These are phyloP conservation scores for Homalodisca vitripennis DNA, from an alignment of 1,140 invertebrate genomes.

Conservation along the genomic window DNA sequence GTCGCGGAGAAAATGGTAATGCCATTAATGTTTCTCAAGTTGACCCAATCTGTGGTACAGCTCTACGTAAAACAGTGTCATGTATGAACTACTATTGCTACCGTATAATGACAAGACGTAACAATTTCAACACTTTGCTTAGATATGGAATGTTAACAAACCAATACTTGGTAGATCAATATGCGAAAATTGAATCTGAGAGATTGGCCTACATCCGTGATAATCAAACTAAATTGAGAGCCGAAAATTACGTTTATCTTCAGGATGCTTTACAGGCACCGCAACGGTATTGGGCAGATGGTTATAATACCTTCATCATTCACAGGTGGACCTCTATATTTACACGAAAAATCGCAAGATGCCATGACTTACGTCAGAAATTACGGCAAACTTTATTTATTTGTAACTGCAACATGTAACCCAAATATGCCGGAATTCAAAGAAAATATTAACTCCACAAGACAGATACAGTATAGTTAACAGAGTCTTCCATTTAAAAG, in stretches of 20 bases:
- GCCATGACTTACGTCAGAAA: conserved; percentile 52
- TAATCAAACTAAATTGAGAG: conserved; percentile 52
- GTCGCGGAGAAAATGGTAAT: conserved; percentile 48
- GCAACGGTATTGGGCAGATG: conserved; percentile 30
- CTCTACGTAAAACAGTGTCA: conserved; percentile 38
- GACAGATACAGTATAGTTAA: conserved; percentile 35
- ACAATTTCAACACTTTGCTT: conserved; percentile 40
- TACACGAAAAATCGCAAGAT: conserved; percentile 53
- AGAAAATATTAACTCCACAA: conserved; percentile 39
- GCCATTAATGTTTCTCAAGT: not conserved
- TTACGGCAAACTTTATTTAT: conserved; percentile 49
- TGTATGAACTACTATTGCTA: conserved; percentile 42
- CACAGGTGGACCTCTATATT: conserved; percentile 47
- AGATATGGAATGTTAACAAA: conserved; percentile 43
- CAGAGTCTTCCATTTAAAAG: conserved; percentile 36
- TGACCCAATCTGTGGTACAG: not conserved
- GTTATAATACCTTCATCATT: conserved; percentile 48
- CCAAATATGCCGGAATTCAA: conserved; percentile 51
- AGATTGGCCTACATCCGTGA: conserved; percentile 46
- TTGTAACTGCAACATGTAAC: conserved; percentile 53
- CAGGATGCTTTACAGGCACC: not conserved
- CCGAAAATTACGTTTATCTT: conserved; percentile 48
- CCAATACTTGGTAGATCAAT: conserved; percentile 51
- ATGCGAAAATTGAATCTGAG: conserved; percentile 52
- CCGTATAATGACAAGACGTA: conserved; percentile 41